Evolutionary conservation across 2,888 invertebrate genomes (phyloP).

Genomic region (Tenthredo distinguenda): DNA sequence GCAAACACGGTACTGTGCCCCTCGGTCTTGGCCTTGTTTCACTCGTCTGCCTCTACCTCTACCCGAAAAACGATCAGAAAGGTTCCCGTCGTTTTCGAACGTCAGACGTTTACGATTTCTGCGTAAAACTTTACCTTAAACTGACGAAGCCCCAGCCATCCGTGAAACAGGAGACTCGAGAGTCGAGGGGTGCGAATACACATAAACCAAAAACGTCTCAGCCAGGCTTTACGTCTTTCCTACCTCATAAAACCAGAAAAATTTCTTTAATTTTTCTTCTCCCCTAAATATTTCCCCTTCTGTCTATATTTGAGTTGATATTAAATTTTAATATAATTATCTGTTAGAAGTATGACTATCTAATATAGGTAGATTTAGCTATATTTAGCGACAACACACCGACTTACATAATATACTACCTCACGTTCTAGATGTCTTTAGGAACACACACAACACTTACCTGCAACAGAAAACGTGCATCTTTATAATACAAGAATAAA

Average conservation of each 20-base stretch:
- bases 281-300: not conserved
- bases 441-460: too few relatives aligned
- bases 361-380: too few relatives aligned
- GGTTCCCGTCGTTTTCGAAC: constrained; percentile 31
- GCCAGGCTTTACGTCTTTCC: constrained; percentile 3
- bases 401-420: too few relatives aligned
- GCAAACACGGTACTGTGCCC: constrained; percentile 23
- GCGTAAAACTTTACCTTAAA: constrained; percentile 39
- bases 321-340: not conserved
- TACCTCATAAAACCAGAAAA: not conserved
- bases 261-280: not conserved
- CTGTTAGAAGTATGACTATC: too few relatives aligned
- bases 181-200: constrained; percentile 28
- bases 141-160: constrained; percentile 42
- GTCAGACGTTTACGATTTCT: constrained; percentile 42
- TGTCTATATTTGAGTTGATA: not conserved
- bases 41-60: not conserved
- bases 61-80: constrained; percentile 22
- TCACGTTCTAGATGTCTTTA: too few relatives aligned
- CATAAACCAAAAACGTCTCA: constrained; percentile 28
- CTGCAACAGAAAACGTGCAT: too few relatives aligned
- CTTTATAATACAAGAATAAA: too few relatives aligned
- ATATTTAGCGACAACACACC: too few relatives aligned
- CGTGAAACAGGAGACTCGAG: constrained; percentile 34
- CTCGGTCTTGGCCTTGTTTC: not conserved